Percentiles rank a stretch among this genome's conserved stretches.
These are phyloP conservation scores for Nomia melanderi DNA, from an alignment of 1,140 invertebrate genomes.

Conservation along the genomic window DNA sequence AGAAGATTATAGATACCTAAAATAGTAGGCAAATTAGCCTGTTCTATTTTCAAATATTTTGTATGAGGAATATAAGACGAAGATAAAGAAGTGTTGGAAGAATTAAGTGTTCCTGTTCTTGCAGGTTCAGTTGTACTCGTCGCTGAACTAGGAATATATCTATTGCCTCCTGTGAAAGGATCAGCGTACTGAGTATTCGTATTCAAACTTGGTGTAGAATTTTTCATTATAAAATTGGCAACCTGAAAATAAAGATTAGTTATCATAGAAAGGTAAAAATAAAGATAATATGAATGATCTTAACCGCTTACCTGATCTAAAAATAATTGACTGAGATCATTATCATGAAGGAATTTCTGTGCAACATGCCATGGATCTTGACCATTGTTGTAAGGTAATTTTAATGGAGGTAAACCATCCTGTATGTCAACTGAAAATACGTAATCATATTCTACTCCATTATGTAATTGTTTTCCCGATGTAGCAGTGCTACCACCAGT, in stretches of 20 bases:
- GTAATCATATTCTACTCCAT: constrained; percentile 96
- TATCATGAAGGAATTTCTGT: constrained; percentile 94
- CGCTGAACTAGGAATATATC: constrained; percentile 85
- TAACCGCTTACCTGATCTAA: constrained; percentile 89
- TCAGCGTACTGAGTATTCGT: constrained; percentile 84
- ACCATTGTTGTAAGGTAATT: constrained; percentile 94
- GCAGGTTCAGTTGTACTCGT: constrained; percentile 12
- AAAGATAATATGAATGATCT: background rate
- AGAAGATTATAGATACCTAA: constrained; percentile 78
- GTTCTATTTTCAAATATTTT: constrained; percentile 84
- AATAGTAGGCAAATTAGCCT: constrained; percentile 84
- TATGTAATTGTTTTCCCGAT: constrained; percentile 88
- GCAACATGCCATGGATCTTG: constrained; percentile 95
- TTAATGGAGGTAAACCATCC: constrained; percentile 92
- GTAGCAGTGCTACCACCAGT: constrained; percentile 84
- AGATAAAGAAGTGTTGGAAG: constrained; percentile 45
- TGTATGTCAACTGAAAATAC: constrained; percentile 97
- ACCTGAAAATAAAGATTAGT: constrained; percentile 83
- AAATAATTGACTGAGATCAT: constrained; percentile 92
- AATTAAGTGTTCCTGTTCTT: constrained; percentile 65
- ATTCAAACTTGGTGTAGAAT: constrained; percentile 79
- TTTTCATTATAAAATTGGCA: constrained; percentile 96
- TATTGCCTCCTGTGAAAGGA: constrained; percentile 90
- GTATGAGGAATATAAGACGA: constrained; percentile 73
- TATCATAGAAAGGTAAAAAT: background rate